Conservation (phyloP, 2,888 invertebrate species). For the Drosophila putrida region DNA sequence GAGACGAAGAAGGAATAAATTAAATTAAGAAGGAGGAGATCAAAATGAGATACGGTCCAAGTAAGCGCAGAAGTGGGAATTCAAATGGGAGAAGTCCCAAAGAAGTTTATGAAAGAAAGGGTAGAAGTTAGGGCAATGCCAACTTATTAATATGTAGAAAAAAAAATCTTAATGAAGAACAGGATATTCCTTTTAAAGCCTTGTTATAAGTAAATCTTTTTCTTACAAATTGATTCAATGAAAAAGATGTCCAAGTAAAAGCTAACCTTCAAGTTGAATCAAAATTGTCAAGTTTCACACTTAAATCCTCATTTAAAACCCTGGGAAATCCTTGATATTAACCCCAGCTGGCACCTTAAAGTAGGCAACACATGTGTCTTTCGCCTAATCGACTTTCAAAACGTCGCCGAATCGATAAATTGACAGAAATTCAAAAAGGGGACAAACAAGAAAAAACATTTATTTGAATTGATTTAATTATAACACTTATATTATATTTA, state of each 20-base stretch:
- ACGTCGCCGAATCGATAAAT: constrained; percentile 46
- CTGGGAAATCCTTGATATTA: constrained; percentile 1
- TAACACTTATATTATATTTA: too few species aligned
- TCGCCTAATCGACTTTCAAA: constrained; percentile 33
- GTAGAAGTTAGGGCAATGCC: not conserved
- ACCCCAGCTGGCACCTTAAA: constrained; percentile 15
- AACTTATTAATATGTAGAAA: too few species aligned
- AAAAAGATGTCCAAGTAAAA: not conserved
- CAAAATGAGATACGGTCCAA: not conserved
- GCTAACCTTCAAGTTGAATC: not conserved
- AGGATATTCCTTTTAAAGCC: too few species aligned
- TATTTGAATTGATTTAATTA: too few species aligned
- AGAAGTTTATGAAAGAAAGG: not conserved
- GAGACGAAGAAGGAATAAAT: not conserved
- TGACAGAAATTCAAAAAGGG: constrained; percentile 35
- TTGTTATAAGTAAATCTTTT: too few species aligned
- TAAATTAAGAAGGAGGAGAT: not conserved
- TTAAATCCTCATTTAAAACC: not conserved
- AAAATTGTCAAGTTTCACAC: not conserved
- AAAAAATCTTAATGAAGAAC: too few species aligned
- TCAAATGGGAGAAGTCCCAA: not conserved
- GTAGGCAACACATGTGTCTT: constrained; percentile 30
- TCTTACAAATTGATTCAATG: not conserved
- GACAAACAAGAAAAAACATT: constrained; percentile 3
- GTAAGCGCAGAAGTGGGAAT: not conserved